Conservation (phyloP, 1,140 invertebrate species). For the Copidosoma floridanum region DNA sequence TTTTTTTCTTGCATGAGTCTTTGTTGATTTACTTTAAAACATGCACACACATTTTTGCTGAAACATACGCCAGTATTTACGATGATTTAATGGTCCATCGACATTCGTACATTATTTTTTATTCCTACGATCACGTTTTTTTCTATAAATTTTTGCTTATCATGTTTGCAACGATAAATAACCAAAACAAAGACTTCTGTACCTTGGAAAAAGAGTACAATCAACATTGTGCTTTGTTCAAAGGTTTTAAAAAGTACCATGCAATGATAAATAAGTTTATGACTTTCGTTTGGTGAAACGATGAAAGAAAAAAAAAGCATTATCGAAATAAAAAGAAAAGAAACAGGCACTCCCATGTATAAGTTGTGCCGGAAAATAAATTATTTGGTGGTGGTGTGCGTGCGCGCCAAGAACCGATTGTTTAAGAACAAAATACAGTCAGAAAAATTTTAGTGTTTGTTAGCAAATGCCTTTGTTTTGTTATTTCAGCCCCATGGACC, state of each 20-base stretch:
- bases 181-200: conserved; percentile 15
- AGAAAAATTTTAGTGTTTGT: conserved; percentile 55
- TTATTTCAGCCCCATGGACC: conserved; percentile 67
- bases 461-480: conserved; percentile 62
- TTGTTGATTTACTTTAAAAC: conserved; percentile 2
- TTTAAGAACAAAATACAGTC: no score
- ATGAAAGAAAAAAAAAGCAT: no score
- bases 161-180: background rate
- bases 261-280: background rate
- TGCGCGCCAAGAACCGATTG: conserved; percentile 38
- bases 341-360: no score
- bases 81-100: no score
- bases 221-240: no score
- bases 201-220: background rate
- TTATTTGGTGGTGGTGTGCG: conserved; percentile 40
- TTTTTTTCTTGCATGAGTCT: conserved; percentile 33
- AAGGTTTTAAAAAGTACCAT: no score
- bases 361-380: conserved; percentile 36
- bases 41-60: no score
- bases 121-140: no score
- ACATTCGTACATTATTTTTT: no score
- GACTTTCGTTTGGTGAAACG: background rate
- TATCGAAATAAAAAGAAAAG: no score
- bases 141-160: no score
- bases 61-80: no score